phyloP scores from a whole-genome alignment of 2,797 vertebrate species.

The Megaceryle alcyon region DNA sequence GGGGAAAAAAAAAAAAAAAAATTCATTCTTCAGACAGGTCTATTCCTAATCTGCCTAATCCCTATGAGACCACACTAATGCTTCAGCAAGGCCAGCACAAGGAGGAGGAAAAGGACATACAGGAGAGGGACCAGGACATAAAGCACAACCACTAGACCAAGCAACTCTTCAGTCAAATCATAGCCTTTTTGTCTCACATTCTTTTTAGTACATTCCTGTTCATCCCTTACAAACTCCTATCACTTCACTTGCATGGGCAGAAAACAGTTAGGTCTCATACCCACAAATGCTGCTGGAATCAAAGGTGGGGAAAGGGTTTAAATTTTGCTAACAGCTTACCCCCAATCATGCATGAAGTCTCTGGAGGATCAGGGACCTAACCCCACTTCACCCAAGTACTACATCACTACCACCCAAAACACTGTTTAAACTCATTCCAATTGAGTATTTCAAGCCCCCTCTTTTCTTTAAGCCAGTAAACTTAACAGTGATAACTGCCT shows the following conservation, averaged over 20 bases:
- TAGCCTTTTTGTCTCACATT: background rate
- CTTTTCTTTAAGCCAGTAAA: background rate
- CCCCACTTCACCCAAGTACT: background rate
- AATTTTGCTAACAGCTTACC: background rate
- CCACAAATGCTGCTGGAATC: background rate
- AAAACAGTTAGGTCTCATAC: background rate
- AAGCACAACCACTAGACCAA: background rate
- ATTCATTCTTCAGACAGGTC: background rate
- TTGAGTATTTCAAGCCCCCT: background rate
- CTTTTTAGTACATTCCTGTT: background rate
- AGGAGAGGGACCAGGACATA: background rate
- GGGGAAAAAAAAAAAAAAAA: background rate
- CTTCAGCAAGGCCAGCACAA: background rate
- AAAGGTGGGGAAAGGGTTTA: background rate
- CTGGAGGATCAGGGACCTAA: background rate
- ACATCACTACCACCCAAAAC: background rate
- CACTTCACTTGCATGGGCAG: background rate
- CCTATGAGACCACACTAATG: background rate
- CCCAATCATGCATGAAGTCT: fast-evolving
- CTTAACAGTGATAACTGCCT: background rate
- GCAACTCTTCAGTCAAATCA: background rate
- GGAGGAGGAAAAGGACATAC: background rate
- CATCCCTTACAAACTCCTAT: background rate
- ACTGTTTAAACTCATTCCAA: background rate
- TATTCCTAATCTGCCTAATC: background rate